Evolutionary conservation across 2,888 invertebrate genomes (phyloP).

Genomic region (Falcaria lacertinaria): DNA sequence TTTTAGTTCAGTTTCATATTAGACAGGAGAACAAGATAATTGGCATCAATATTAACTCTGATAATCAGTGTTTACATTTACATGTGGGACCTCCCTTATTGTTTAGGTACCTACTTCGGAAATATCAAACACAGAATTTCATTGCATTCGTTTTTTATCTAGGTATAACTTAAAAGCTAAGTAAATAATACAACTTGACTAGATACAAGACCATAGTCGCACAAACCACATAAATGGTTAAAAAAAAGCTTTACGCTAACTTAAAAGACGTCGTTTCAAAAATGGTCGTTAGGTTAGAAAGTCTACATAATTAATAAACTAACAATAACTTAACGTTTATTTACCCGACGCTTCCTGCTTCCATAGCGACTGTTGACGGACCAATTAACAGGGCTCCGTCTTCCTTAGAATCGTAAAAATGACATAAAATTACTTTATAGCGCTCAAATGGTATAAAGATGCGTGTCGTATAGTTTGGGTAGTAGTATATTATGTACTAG

Average conservation of each 20-base stretch:
- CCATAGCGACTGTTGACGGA: neutral
- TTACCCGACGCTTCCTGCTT: conserved; percentile 2
- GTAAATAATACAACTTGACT: too few relatives aligned
- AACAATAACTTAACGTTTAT: neutral
- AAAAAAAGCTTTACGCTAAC: neutral
- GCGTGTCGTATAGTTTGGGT: neutral
- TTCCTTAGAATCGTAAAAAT: neutral
- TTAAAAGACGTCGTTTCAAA: neutral
- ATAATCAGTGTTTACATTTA: too few relatives aligned
- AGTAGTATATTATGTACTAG: too few relatives aligned
- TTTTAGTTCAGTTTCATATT: too few relatives aligned
- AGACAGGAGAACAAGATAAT: too few relatives aligned
- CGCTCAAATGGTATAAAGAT: conserved; percentile 4
- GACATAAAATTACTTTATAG: conserved; percentile 4
- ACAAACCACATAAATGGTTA: neutral
- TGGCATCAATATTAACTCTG: too few relatives aligned
- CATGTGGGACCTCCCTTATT: too few relatives aligned
- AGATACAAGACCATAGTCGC: too few relatives aligned
- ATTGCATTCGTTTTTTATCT: too few relatives aligned
- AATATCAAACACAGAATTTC: too few relatives aligned
- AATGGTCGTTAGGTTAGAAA: neutral
- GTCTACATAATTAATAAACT: conserved; percentile 1
- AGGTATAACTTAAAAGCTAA: too few relatives aligned
- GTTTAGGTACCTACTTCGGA: too few relatives aligned
- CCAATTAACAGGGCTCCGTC: neutral